phyloP scores from a whole-genome alignment of 2,888 invertebrate species.

The Acleris cristana region DNA sequence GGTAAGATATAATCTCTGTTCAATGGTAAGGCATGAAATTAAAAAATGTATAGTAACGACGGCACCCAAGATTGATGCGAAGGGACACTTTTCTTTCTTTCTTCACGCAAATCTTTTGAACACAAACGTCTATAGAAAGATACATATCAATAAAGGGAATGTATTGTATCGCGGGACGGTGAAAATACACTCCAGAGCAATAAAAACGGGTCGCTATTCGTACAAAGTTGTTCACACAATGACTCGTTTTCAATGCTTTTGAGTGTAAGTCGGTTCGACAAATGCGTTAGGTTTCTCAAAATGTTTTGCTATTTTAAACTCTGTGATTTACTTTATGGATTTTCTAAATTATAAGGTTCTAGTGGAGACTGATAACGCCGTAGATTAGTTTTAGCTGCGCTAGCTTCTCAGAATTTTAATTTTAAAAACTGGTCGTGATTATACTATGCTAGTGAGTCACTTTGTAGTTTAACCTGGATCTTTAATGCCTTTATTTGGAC shows the following conservation, averaged over 20 bases:
- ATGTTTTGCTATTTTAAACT: constrained; percentile 80
- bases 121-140: constrained; percentile 74
- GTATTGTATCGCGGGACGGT: constrained; percentile 70
- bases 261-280: constrained; percentile 54
- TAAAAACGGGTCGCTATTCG: too few species aligned
- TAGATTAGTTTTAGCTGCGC: constrained; percentile 84
- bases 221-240: too few species aligned
- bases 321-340: constrained; percentile 83
- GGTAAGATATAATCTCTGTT: constrained; percentile 71
- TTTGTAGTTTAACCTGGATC: constrained; percentile 25
- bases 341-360: constrained; percentile 83
- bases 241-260: too few species aligned
- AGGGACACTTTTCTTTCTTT: constrained; percentile 74
- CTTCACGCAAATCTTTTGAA: constrained; percentile 64
- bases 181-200: constrained; percentile 42
- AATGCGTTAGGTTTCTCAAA: constrained; percentile 69
- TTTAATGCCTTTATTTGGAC: constrained; percentile 4
- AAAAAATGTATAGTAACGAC: constrained; percentile 60
- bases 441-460: constrained; percentile 28
- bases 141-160: constrained; percentile 79
- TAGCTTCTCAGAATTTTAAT: constrained; percentile 80
- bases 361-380: constrained; percentile 83
- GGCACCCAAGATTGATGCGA: constrained; percentile 76
- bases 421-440: constrained; percentile 71
- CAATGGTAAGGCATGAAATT: constrained; percentile 73